A percentile compares a stretch with the other conserved stretches of the same genome.
Conservation (phyloP, 2,113 vertebrate species). For the Syngnathus scovelli region DNA sequence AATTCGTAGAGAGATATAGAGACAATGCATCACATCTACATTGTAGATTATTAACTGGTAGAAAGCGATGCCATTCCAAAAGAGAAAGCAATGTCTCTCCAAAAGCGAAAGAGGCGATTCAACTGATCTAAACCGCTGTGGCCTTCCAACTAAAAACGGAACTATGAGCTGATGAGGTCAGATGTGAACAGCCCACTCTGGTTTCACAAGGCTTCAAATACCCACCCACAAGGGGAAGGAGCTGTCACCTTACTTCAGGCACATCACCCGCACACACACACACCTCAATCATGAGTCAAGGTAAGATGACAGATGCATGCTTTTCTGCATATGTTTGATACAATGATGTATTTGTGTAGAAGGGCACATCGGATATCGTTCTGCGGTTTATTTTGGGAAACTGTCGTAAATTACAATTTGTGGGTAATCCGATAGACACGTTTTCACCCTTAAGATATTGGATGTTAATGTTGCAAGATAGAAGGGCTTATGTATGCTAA, state of each 20-base stretch:
- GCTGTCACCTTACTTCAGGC: neutral
- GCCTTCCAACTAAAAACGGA: constrained; percentile 34
- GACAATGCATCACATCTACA: no score
- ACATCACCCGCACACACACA: neutral
- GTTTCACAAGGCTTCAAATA: constrained; percentile 54
- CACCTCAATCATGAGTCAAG: constrained; percentile 46
- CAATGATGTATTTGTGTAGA: no score
- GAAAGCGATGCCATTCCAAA: neutral
- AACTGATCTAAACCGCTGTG: neutral
- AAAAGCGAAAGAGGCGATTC: neutral
- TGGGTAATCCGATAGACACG: neutral
- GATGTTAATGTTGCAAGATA: no score
- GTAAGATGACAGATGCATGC: constrained; percentile 19
- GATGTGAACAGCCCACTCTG: constrained; percentile 25
- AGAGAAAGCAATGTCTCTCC: neutral
- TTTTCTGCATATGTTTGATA: neutral
- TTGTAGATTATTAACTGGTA: neutral
- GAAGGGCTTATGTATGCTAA: neutral
- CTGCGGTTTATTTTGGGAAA: neutral
- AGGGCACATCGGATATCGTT: neutral
- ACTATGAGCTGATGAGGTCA: constrained; percentile 3
- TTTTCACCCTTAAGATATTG: neutral
- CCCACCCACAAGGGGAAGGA: constrained; percentile 1
- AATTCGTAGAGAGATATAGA: no score
- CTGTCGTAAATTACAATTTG: neutral